These are phyloP conservation scores for Heptranchias perlo DNA, from an alignment of 2,113 vertebrate genomes.

Conservation along the genomic window DNA sequence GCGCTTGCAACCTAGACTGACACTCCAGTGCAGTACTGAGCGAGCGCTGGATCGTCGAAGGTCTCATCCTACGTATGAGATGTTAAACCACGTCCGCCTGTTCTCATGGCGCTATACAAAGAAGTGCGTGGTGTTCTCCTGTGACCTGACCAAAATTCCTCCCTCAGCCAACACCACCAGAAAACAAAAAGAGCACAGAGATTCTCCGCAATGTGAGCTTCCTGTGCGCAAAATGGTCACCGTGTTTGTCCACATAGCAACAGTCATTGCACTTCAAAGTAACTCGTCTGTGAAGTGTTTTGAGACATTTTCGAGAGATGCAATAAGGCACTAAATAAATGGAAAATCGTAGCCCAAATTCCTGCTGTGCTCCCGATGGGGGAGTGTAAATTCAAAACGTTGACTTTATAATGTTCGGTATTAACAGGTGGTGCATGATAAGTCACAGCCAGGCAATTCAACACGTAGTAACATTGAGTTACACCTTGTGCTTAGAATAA, in stretches of 20 bases:
- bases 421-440: not conserved
- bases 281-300: not conserved
- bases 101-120: not conserved
- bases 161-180: not conserved
- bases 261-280: not conserved
- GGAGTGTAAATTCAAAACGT: not conserved
- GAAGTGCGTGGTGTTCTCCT: not conserved
- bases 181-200: not conserved
- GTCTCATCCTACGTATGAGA: not conserved
- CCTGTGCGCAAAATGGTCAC: not conserved
- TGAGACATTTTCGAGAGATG: not conserved
- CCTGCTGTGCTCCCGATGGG: not conserved
- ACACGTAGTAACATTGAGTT: not conserved
- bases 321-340: not conserved
- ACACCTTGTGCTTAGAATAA: not conserved
- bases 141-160: not conserved
- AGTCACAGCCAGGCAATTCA: not conserved
- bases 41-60: not conserved
- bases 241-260: not conserved
- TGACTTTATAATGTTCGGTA: not conserved
- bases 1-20: not conserved
- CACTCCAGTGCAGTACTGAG: not conserved
- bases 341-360: not conserved
- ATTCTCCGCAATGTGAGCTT: not conserved
- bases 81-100: not conserved